Evolutionary conservation across 2,797 vertebrate genomes (phyloP), one percentile per base, ranked within the genome.

Genomic region (Sylvilagus floridanus): DNA sequence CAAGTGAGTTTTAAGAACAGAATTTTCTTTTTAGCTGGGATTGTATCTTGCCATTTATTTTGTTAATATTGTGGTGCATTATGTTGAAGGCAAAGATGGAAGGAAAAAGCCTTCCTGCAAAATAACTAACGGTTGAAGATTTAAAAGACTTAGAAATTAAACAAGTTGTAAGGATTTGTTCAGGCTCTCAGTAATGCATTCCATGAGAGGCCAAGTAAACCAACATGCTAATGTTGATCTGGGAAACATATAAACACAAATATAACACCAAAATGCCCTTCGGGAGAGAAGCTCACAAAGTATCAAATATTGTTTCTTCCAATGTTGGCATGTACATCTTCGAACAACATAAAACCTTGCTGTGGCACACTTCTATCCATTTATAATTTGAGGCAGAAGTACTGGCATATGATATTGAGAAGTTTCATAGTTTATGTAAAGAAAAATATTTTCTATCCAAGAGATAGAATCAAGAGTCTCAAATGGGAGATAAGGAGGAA

Each of bases 11-110:
- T 68, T 24, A 16, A 28, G 69, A 82, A 35, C 12, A 75, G 63
- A 47, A 42, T 54, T 78, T 83, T 90, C 1, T 93, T 93, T 92
- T 94, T 93, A 92, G 28, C 35, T 90, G 54, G 68, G 28, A 63
- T 92, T 84, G 37, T 84, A 87, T 81, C 90, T 94, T 76, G 26
- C 22, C 47, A 63, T 37, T 71, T 52, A 66, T 82, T 47, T 84
- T 90, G 90, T 82, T 50, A 83, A 84, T 71, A 94, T 50, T 88
- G 14, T 57, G 91, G 50, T 81, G 28, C 12, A 60, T 92, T 76
- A 62, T 93, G 6, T 57, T 96, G 65, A 76, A 94, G 17, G 84
- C 52, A 76, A 91, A 83, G n/a, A 28, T 82, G 35, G 22, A 91
- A 78, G 91, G 30, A 86, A 94, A 71, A 77, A 76, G 3, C 24